These are phyloP conservation scores for Machimus atricapillus DNA, from an alignment of 2,888 invertebrate species.

Conservation along the genomic window DNA sequence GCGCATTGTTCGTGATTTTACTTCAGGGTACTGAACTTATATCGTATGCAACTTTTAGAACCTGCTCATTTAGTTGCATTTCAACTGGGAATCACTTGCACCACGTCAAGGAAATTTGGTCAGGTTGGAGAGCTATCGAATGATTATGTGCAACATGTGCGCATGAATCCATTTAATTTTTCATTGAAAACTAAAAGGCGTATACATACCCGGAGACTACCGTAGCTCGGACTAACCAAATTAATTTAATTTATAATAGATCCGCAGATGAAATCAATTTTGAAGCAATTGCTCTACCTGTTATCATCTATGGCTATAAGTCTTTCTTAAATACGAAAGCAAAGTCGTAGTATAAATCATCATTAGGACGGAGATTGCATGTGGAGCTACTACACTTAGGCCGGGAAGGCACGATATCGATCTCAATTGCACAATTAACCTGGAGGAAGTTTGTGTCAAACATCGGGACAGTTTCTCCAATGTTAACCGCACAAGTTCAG, in stretches of 20 bases:
- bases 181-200: background rate
- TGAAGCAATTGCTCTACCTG: background rate
- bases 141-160: slow-evolving; percentile 16
- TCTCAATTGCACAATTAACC: slow-evolving; percentile 39
- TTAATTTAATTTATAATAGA: background rate
- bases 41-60: background rate
- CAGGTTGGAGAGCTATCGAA: background rate
- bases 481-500: slow-evolving; percentile 6
- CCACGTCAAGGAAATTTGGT: background rate
- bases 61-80: slow-evolving; percentile 21
- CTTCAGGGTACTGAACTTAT: background rate
- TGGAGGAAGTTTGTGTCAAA: slow-evolving; percentile 35
- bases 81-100: background rate
- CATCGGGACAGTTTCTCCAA: slow-evolving; percentile 15
- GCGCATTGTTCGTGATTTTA: background rate
- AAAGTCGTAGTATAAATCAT: slow-evolving; percentile 1
- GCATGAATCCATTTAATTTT: slow-evolving; percentile 24
- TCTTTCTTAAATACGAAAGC: slow-evolving; percentile 2
- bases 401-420: background rate
- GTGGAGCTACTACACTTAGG: background rate
- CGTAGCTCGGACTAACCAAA: background rate
- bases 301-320: background rate
- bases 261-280: background rate
- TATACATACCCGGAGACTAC: background rate
- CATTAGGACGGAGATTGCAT: background rate